Conservation (phyloP, 2,797 vertebrate species). For the Falco peregrinus region DNA sequence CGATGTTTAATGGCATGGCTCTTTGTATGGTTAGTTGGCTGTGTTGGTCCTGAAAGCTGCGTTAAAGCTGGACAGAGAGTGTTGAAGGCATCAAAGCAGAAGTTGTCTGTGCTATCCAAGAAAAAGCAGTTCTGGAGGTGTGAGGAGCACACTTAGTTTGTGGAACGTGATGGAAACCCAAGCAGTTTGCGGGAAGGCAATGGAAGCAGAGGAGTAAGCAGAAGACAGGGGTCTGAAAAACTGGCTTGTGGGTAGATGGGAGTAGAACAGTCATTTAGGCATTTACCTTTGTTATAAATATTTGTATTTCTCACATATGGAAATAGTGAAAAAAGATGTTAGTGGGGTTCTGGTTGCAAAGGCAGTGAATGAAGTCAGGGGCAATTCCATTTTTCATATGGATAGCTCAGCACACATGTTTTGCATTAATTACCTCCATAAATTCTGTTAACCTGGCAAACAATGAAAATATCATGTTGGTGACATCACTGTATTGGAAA, state of each 20-base stretch:
- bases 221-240: background rate
- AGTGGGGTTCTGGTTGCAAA: slow-evolving; percentile 63
- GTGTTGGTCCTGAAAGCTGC: background rate
- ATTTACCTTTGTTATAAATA: slow-evolving; percentile 70
- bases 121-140: background rate
- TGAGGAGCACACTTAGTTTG: background rate
- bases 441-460: slow-evolving; percentile 81
- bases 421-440: slow-evolving; percentile 80
- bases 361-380: slow-evolving; percentile 70
- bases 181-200: background rate
- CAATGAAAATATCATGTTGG: slow-evolving; percentile 76
- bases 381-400: slow-evolving; percentile 71
- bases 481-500: slow-evolving; percentile 77
- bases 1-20: background rate
- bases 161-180: background rate
- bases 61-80: background rate
- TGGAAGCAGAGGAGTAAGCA: background rate
- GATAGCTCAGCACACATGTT: slow-evolving; percentile 78
- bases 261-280: background rate
- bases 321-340: slow-evolving; percentile 63
- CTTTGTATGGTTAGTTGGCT: background rate
- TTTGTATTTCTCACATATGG: slow-evolving; percentile 61
- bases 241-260: background rate
- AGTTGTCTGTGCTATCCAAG: background rate
- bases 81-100: background rate